These are phyloP conservation scores for Diphyllodes magnificus DNA, from an alignment of 2,113 vertebrate species.

Conservation along the genomic window DNA sequence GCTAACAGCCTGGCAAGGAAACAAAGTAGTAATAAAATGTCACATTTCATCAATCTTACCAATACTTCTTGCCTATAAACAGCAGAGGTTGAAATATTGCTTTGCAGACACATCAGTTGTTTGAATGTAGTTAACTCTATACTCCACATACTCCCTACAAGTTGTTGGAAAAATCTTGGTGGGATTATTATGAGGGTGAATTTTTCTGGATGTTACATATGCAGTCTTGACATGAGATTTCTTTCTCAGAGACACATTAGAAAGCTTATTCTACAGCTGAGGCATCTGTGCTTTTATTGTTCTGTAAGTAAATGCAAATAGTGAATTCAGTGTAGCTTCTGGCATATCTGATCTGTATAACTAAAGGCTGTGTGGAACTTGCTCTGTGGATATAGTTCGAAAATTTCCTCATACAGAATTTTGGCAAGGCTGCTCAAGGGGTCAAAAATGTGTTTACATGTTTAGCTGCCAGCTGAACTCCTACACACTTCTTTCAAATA, in stretches of 20 bases:
- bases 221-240: background rate
- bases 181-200: background rate
- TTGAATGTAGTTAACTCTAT: background rate
- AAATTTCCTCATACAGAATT: background rate
- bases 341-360: background rate
- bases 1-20: background rate
- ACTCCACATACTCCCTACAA: background rate
- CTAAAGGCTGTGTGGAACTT: background rate
- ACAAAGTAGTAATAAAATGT: background rate
- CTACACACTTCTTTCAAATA: background rate
- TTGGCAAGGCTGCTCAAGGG: background rate
- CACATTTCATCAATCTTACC: background rate
- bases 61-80: background rate
- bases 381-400: background rate
- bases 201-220: background rate
- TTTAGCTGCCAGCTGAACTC: background rate
- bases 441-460: background rate
- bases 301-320: background rate
- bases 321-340: background rate
- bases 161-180: background rate
- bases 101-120: background rate
- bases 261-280: background rate
- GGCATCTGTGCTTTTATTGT: background rate
- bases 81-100: background rate
- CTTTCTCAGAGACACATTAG: background rate